Evolutionary conservation across 1,140 invertebrate genomes (phyloP), one percentile per base, ranked within the genome.

Genomic region (Metaphire vulgaris): DNA sequence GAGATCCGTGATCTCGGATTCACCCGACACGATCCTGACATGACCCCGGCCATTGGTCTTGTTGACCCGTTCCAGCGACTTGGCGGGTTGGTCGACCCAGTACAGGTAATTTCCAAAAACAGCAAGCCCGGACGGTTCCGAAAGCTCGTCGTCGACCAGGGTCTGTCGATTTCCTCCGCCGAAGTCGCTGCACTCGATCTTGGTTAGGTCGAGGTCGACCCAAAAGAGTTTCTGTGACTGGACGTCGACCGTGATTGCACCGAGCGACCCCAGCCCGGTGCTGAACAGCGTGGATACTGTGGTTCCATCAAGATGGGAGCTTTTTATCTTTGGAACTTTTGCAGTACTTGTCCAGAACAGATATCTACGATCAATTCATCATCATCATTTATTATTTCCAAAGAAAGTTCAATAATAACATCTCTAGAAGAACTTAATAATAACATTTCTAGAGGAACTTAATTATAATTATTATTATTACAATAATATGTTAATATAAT

Each of bases 71-170:
- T 82, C 80, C 1, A 85, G 81, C n/a, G n/a, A n/a, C n/a, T 82
- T 33, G 33, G 94, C 88, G 0, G 97, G 85, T 28, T 97, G 88
- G 86, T 99, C 97, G 0, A 96, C 98, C 95, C 97, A 97, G 84
- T 98, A 99, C 72, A 99, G 95, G 82, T 94, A 97, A 81, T 94
- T 90, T 21, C 92, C 89, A 84, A 91, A 92, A 0, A 98, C 92
- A 0, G 95, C 96, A 16, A 99, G 93, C 0, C 95, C 95, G 83
- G 96, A 96, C 12, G 95, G 95, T 78, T 96, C 96, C 0, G 95
- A 96, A 0, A 89, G 87, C 79, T 90, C 90, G 6, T 80, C 80
- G n/a, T n/a, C n/a, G 1, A 85, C 80, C 33, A 91, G 88, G 68
- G 93, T 85, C 1, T 89, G 87, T 79, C 90, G 83, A 78, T 90